Base-by-base conservation (phyloP, 2,888 invertebrate genomes). In the Mellilla xanthometata region DNA sequence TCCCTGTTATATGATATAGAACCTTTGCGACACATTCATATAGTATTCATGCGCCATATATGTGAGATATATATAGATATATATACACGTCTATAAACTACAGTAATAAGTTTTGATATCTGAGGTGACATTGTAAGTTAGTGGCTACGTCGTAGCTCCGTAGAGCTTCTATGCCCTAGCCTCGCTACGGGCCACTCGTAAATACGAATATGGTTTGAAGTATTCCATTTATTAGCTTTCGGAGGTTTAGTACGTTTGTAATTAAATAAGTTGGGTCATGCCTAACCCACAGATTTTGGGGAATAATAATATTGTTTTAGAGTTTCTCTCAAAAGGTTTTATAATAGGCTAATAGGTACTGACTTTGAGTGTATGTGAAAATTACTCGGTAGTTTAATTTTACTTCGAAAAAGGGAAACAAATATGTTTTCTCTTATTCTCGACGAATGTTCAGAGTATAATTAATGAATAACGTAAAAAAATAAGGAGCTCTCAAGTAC, bases 71-170 rank as follows among this genome's bases (percentile, higher is more conserved):
- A n/a, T n/a, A n/a, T n/a, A n/a, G n/a, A n/a, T n/a, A n/a, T n/a
- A 34, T 42, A 55, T 36, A 41, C 40, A 24, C 2, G 41, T 39
- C 39, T 48, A 34, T 57, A 54, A 51, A 47, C 39, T 47, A 38
- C 31, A 10, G 47, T 45, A 52, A 54, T 54, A 54, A 49, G 52
- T 52, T 47, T 40, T 51, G 42, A 45, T 49, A 41, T 49, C 47
- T 49, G 44, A 51, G 52, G 47, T 49, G 52, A 51, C 45, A 51
- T 52, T 52, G 52, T 49, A 35, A 50, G 50, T 48, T 50, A 50
- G 45, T 42, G 39, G 24, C 34, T 39, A 40, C 40, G 43, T 35
- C 39, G 44, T 50, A 32, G 42, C 9, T 22, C 29, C 11, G 40
- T 19, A 19, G 15, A 19, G 15, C 15, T 8, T 24, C 45, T 48